Base-by-base conservation (phyloP, 2,888 invertebrate genomes). In the Pandemis cinnamomeana region DNA sequence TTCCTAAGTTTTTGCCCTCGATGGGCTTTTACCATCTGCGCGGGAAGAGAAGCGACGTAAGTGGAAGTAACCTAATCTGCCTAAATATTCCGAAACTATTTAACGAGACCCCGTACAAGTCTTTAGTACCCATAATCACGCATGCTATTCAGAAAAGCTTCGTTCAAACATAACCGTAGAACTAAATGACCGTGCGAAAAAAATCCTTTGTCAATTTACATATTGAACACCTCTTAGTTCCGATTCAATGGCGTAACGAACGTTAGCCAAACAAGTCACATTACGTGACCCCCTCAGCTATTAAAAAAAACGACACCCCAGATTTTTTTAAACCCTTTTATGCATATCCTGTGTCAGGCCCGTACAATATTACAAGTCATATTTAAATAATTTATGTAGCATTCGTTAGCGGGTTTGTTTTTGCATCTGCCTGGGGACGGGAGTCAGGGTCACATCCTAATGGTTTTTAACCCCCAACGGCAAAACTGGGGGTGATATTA, bases 341-440 rank as follows among this genome's bases (percentile, higher is more conserved):
- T 92, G 91, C 92, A 93, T 93, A 93, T 92, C 91, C 89, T 88
- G 90, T 91, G 89, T 89, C 90, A 86, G 67, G 77, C 85, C 86
- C 91, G 86, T 91, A 87, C 91, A 89, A 85, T 88, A 86, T 94
- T 93, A 93, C 93, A 89, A 93, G 91, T 92, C 92, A 93, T 87
- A 94, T 93, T 94, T 93, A 90, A 93, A 93, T 94, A 92, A 94
- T 93, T 94, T 93, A 94, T 93, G 91, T 88, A 83, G 71, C 79
- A 75, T 89, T 91, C 86, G 88, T 87, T 88, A 86, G 85, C 78
- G 78, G 76, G 79, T 83, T 85, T 84, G 81, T 85, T 88, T 89
- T 86, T 86, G 90, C 91, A 93, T 93, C 92, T 93, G 93, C 88
- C 77, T 77, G 74, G 80, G 58, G 58, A 58, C 8, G 83, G 80